Percentiles rank a stretch among this genome's conserved stretches.
Conservation (phyloP, 2,113 vertebrate species). For the Odontesthes bonariensis region DNA sequence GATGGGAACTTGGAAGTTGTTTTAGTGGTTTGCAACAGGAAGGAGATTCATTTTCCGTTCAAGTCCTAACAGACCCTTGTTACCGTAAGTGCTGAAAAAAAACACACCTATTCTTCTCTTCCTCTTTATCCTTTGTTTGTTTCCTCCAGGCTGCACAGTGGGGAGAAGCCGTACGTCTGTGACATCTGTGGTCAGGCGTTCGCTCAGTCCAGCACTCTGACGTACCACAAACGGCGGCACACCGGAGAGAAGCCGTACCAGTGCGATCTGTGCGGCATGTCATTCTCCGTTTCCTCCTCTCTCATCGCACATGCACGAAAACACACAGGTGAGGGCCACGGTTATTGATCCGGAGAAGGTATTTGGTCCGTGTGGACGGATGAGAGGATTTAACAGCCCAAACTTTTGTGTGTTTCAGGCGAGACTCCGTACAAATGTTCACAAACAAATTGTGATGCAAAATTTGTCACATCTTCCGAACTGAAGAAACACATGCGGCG, state of each 20-base stretch:
- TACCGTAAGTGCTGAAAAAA: not conserved
- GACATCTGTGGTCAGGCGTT: slow-evolving; percentile 95
- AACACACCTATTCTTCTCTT: not conserved
- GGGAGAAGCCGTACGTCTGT: slow-evolving; percentile 97
- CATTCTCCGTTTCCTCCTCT: slow-evolving; percentile 97
- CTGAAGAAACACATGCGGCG: slow-evolving; percentile 96
- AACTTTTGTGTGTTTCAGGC: slow-evolving; percentile 58
- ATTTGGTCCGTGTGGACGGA: not conserved
- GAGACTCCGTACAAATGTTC: slow-evolving; percentile 81
- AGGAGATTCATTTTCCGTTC: too few relatives aligned
- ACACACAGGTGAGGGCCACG: slow-evolving; percentile 87
- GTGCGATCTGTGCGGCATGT: slow-evolving; percentile 96
- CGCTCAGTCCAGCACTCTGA: slow-evolving; percentile 96
- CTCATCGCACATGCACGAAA: slow-evolving; percentile 97
- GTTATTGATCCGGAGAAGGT: not conserved
- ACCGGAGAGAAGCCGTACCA: slow-evolving; percentile 98
- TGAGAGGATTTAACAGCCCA: too few relatives aligned
- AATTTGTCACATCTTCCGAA: slow-evolving; percentile 91
- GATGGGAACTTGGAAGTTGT: too few relatives aligned
- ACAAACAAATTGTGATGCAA: slow-evolving; percentile 63
- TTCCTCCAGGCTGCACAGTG: slow-evolving; percentile 91
- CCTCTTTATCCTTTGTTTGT: too few relatives aligned
- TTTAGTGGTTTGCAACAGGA: too few relatives aligned
- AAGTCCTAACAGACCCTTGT: too few relatives aligned
- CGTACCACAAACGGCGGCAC: slow-evolving; percentile 96